Conservation (phyloP, 2,113 vertebrate genomes). For the Lagopus leucura region DNA sequence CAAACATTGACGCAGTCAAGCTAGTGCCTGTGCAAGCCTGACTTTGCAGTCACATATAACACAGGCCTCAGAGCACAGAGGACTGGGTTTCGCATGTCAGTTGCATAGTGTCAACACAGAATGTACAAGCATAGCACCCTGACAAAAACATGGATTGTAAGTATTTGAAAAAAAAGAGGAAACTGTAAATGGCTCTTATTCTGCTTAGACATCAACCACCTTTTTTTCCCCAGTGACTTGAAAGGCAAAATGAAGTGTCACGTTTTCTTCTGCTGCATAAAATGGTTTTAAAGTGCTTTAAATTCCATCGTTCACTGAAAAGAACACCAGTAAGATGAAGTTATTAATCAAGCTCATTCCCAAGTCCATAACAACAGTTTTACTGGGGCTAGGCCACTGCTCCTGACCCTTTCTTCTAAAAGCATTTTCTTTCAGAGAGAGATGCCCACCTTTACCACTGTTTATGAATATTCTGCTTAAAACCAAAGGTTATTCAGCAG, state of each 20-base stretch:
- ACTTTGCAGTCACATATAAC: not conserved
- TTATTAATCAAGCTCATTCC: not conserved
- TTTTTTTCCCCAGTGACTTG: not conserved
- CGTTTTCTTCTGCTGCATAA: not conserved
- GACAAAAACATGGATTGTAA: not conserved
- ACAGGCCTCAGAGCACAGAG: not conserved
- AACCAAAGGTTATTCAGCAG: not conserved
- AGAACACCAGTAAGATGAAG: not conserved
- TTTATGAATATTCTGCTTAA: not conserved
- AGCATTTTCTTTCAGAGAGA: not conserved
- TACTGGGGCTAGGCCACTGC: not conserved
- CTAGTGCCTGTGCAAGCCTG: not conserved
- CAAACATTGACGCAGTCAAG: not conserved
- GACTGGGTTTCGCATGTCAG: not conserved
- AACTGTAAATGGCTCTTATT: not conserved
- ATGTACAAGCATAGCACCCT: not conserved
- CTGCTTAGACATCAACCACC: not conserved
- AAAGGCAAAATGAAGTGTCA: not conserved
- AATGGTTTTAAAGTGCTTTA: not conserved
- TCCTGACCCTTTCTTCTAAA: not conserved
- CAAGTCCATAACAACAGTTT: not conserved
- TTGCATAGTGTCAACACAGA: not conserved
- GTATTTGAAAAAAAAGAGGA: not conserved
- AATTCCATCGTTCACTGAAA: constrained; percentile 39
- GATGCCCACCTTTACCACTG: not conserved